phyloP scores from a whole-genome alignment of 2,113 vertebrate genomes.

The Cichladusa arquata region DNA sequence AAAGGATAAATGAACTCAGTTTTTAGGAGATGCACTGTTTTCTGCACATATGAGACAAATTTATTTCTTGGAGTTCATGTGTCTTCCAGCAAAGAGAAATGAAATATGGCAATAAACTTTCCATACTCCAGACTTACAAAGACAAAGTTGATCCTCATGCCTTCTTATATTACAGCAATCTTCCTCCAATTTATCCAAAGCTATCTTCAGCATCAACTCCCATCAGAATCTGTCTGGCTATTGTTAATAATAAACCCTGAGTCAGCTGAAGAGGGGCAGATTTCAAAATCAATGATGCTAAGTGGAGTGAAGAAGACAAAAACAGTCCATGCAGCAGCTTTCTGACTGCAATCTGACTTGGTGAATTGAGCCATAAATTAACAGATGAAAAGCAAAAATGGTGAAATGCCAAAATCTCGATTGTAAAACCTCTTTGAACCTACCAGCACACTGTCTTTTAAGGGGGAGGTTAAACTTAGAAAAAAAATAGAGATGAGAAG shows the following conservation, averaged over 20 bases:
- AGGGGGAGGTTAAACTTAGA: neutral
- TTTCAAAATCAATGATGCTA: conserved; percentile 15
- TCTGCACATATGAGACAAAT: neutral
- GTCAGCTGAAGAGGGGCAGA: neutral
- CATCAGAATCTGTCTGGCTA: neutral
- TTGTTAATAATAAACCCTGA: conserved; percentile 25
- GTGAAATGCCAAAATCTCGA: neutral
- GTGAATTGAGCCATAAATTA: conserved; percentile 14
- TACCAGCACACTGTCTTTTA: neutral
- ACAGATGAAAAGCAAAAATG: neutral
- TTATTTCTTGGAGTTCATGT: conserved; percentile 5
- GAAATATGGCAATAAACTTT: neutral
- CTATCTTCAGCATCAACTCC: neutral
- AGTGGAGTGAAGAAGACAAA: neutral
- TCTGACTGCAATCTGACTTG: neutral
- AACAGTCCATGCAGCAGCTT: neutral
- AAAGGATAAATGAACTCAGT: neutral
- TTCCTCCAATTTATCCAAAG: neutral
- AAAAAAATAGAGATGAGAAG: neutral
- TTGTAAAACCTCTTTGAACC: neutral
- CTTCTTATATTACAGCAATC: neutral
- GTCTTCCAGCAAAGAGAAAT: neutral
- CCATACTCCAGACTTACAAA: neutral
- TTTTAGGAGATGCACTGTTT: neutral
- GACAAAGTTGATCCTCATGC: neutral